Evolutionary conservation across 2,888 invertebrate genomes (phyloP), one percentile per base, ranked within the genome.

Genomic region (Nasonia oneida): DNA sequence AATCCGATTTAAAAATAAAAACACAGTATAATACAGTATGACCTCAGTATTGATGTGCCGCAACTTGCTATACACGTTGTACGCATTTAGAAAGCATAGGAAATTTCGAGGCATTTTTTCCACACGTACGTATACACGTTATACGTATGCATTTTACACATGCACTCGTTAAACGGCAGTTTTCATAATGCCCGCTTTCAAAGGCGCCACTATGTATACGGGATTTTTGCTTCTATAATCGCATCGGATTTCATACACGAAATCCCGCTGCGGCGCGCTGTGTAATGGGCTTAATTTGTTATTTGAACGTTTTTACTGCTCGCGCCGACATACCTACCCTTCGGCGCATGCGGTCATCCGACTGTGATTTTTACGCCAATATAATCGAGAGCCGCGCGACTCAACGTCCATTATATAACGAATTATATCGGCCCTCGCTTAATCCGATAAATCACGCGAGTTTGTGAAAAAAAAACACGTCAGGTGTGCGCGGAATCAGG

Each of bases 201-300:
- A 37, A 74, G 81, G 78, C 81, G 81, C 81, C 81, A 78, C 73
- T 33, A 33, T 29, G 29, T 29, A 29, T 14, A 42, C 73, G 14
- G 14, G 75, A 83, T 83, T 84, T 84, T 86, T 42, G n/a, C 74
- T 79, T 47, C 73, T 47, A 70, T 80, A 82, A 83, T 86, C 75
- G 79, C 57, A 42, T 78, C 71, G 76, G 42, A 71, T 86, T 86
- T 81, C 74, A 81, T 76, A 85, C 4, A 37, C 37, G 0, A 85
- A 84, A 70, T 23, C 37, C 29, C 76, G 15, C 75, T 0, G 8
- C 29, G 8, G 8, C 18, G 15, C 61, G 47, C 29, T 29, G 29
- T 29, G 29, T 71, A 86, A 76, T 77, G 83, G 73, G 76, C 73
- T 77, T 61, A 80, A 86, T 77, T 86, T 77, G 75, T 86, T 85